Percentiles rank a stretch among this genome's conserved stretches.
These are phyloP conservation scores for Dendrocopos noguchii DNA, from an alignment of 2,113 vertebrate species.

Conservation along the genomic window DNA sequence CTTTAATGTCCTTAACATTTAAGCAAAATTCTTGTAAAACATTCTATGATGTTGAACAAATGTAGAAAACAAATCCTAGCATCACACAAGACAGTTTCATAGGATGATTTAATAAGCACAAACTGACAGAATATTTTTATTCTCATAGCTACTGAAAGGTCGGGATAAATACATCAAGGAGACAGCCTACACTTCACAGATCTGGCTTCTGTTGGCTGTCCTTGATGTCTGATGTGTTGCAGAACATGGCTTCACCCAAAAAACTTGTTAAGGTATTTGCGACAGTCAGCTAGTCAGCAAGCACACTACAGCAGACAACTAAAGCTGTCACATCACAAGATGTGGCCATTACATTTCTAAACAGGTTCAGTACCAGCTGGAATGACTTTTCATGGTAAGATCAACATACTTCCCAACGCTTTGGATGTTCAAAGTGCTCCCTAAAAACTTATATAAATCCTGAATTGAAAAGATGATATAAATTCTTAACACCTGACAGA, in stretches of 20 bases:
- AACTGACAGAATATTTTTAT: neutral
- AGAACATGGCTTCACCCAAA: neutral
- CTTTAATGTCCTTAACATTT: neutral
- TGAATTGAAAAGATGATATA: neutral
- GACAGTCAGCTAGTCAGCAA: neutral
- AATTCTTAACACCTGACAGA: constrained; percentile 1
- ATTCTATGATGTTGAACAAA: neutral
- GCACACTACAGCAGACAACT: neutral
- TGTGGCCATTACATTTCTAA: neutral
- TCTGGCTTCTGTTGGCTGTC: neutral
- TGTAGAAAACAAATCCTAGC: neutral
- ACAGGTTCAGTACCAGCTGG: neutral
- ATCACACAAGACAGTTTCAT: neutral
- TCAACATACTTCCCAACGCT: neutral
- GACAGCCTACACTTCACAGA: neutral
- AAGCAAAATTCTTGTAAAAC: neutral
- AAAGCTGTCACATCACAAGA: neutral
- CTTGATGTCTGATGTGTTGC: neutral
- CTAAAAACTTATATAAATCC: neutral
- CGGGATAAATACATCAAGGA: neutral
- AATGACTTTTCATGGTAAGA: neutral
- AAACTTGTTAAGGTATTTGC: neutral
- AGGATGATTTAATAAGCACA: neutral
- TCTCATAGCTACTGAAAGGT: neutral
- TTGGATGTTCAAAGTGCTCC: neutral